Percentiles rank a stretch among this genome's conserved stretches.
These are phyloP conservation scores for Drosophila basisetae DNA, from an alignment of 2,888 invertebrate species.

Conservation along the genomic window DNA sequence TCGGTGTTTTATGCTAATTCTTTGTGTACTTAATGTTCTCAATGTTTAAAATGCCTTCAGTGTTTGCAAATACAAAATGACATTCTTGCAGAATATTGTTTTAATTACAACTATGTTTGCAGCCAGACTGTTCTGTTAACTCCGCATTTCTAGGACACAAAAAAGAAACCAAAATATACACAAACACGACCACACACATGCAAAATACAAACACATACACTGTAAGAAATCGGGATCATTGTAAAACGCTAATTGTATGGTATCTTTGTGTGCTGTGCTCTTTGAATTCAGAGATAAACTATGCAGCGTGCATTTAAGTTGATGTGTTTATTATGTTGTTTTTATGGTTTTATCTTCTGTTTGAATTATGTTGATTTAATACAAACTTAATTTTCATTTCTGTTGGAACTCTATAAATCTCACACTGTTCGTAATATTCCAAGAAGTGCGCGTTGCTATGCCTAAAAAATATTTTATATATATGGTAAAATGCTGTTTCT, in stretches of 20 bases:
- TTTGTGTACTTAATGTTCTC: slow-evolving; percentile 79
- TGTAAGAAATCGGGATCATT: slow-evolving; percentile 33
- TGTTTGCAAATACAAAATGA: slow-evolving; percentile 74
- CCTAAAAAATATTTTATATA: neutral
- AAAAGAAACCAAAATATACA: slow-evolving; percentile 17
- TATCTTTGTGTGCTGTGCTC: slow-evolving; percentile 69
- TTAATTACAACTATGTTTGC: slow-evolving; percentile 56
- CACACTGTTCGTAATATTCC: slow-evolving; percentile 31
- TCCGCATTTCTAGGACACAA: slow-evolving; percentile 40
- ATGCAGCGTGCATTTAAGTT: slow-evolving; percentile 62
- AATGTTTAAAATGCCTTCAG: slow-evolving; percentile 76
- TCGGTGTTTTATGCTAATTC: slow-evolving; percentile 77
- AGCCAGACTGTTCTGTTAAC: slow-evolving; percentile 46
- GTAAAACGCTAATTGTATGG: slow-evolving; percentile 63
- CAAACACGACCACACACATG: slow-evolving; percentile 24
- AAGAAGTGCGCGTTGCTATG: slow-evolving; percentile 38
- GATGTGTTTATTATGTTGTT: slow-evolving; percentile 39
- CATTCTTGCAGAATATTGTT: slow-evolving; percentile 62
- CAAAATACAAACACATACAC: slow-evolving; percentile 25
- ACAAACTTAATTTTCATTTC: slow-evolving; percentile 40
- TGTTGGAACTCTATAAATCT: slow-evolving; percentile 54
- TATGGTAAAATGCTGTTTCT: slow-evolving; percentile 42
- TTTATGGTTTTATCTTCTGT: slow-evolving; percentile 33
- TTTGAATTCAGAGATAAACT: slow-evolving; percentile 56
- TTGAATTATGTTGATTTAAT: slow-evolving; percentile 64